Evolutionary conservation across 2,888 invertebrate species (phyloP).

Genomic region (Pinctada fucata): DNA sequence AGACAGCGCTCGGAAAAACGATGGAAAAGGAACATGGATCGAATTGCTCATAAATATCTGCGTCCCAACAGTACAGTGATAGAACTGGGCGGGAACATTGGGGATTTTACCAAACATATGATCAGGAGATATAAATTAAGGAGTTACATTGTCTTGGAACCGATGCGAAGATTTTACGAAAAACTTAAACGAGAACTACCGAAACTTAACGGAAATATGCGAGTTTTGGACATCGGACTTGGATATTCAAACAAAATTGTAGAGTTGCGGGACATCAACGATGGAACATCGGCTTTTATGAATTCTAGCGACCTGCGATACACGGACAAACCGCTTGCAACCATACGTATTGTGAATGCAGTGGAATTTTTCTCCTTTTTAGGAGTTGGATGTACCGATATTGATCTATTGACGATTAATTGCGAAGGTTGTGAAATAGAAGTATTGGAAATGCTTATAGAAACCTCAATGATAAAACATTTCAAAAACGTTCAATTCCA

Average conservation of each 20-base stretch:
- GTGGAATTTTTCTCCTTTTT: constrained; percentile 41
- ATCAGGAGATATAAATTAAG: neutral
- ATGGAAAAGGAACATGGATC: neutral
- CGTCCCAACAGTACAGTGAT: neutral
- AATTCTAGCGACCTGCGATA: neutral
- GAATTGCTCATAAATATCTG: neutral
- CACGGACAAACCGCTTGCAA: neutral
- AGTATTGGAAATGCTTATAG: constrained; percentile 35
- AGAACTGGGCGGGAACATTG: neutral
- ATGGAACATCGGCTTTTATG: neutral
- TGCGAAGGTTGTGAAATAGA: constrained; percentile 50
- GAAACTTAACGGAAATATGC: neutral
- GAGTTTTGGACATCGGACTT: neutral
- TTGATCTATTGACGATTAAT: constrained; percentile 44
- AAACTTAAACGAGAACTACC: neutral
- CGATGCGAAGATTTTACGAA: neutral
- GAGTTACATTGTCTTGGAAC: neutral
- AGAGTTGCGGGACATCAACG: neutral
- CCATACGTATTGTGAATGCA: constrained; percentile 25
- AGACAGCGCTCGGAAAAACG: neutral
- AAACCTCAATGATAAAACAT: constrained; percentile 32
- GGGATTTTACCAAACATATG: neutral
- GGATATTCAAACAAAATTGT: neutral
- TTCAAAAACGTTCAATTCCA: constrained; percentile 46
- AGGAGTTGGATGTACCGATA: constrained; percentile 41